Base-by-base conservation (phyloP, 1,140 invertebrate genomes). In the Heliconius hewitsoni region DNA sequence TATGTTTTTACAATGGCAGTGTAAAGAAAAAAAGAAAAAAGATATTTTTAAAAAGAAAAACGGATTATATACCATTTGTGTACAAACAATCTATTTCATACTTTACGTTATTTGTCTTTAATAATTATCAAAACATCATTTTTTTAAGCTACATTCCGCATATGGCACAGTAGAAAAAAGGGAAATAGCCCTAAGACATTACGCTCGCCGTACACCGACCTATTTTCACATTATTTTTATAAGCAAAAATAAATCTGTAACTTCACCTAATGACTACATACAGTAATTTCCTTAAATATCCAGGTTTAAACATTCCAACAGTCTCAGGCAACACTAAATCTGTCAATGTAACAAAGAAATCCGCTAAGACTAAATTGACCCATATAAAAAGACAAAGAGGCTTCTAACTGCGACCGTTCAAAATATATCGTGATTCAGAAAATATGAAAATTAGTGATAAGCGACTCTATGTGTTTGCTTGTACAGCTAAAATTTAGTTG, bases 301-400 rank as follows among this genome's bases (percentile, higher is more conserved):
- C 79, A 81, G 79, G 75, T 77, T 76, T 57, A 27, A 71, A 75
- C 74, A 80, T 80, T 80, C 78, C 74, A 52, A 42, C 75, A 27
- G 27, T 27, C 60, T 39, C 79, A 74, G 71, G 75, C 60, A 73
- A 52, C 79, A 77, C 39, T 85, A 88, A 88, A 88, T 88, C 86
- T 84, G 86, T 87, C 85, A 85, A 73, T 71, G 82, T 79, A 71
- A 81, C 86, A 88, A 88, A 88, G 86, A 86, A 86, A 84, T 85
- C 85, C 60, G 78, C 79, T 84, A 82, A 83, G 55, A 81, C 83
- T 76, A 82, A 84, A 83, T 80, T 86, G 85, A 85, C 80, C 81
- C 82, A 88, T 82, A 82, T 86, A 87, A 86, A 87, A 87, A 84
- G 84, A 89, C 84, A 85, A 89, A 79, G 85, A 85, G n/a, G 27